Base-by-base conservation (phyloP, 2,797 vertebrate species). In the Pagetopsis macropterus region DNA sequence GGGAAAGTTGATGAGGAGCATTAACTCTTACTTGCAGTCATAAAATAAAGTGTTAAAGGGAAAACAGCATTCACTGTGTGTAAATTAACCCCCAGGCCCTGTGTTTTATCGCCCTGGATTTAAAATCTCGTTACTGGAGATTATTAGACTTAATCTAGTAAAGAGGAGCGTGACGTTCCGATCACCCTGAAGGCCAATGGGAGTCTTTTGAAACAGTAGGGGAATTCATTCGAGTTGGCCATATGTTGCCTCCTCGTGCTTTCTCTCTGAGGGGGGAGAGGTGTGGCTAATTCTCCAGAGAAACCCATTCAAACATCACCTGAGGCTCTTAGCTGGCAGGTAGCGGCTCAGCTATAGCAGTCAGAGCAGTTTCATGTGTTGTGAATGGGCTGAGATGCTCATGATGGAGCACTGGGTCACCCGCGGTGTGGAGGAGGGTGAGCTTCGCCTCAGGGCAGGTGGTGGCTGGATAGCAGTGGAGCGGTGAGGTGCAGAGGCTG, bases 131-230 rank as follows among this genome's bases (percentile, higher is more conserved):
- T 95, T 94, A 95, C 90, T 91, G 85, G 80, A 93, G 92, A 94
- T 94, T 94, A 95, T 95, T 92, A 91, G 89, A 88, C 87, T 91
- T 94, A 95, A 95, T 94, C 94, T 92, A 90, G 84, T 92, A 90
- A 93, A 92, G 91, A 81, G 73, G 84, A 93, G 92, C 90, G 71
- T 91, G 91, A 93, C 85, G 81, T 52, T 65, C 65, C 73, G 79
- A 91, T 94, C 85, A 73, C 91, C 94, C 94, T 51, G 77, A 77
- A 93, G 94, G 89, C 90, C 73, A 85, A 70, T 69, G 75, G 59
- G 82, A 68, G 75, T 75, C 66, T 78, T 84, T 81, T 75, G 70
- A 88, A 93, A 93, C 92, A 94, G 92, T 93, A 78, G 90, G 90
- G 87, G 91, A 86, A 93, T 93, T 94, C 88, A 91, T 78, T 79